These are phyloP conservation scores for Gopherus evgoodei DNA, from an alignment of 2,113 vertebrate species.

Conservation along the genomic window DNA sequence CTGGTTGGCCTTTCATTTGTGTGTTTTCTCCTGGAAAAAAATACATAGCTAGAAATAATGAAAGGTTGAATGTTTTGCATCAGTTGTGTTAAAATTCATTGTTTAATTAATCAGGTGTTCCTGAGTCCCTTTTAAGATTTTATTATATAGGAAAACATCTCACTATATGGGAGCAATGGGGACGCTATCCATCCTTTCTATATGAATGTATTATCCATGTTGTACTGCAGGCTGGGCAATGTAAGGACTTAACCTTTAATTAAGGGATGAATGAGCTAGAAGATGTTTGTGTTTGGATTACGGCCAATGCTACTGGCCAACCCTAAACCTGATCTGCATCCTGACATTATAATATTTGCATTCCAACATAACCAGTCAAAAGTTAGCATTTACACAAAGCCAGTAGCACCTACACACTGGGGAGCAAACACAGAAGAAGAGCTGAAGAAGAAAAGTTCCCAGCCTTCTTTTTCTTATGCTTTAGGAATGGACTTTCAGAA, in stretches of 20 bases:
- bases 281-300: background rate
- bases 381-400: background rate
- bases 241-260: constrained; percentile 40
- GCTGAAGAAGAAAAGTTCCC: background rate
- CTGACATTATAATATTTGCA: constrained; percentile 37
- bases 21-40: constrained; percentile 58
- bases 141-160: background rate
- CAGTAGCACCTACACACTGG: accelerated
- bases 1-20: constrained; percentile 28
- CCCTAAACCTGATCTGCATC: constrained; percentile 34
- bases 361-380: constrained; percentile 28
- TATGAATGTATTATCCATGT: accelerated
- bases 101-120: background rate
- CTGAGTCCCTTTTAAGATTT: constrained; percentile 12
- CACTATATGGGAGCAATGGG: background rate
- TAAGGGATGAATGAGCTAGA: constrained; percentile 6
- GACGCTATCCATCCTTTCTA: background rate
- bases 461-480: constrained; percentile 4
- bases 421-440: background rate
- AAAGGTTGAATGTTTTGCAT: constrained; percentile 49
- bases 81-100: constrained; percentile 29
- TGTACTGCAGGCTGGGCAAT: background rate
- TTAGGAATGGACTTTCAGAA: background rate
- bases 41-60: constrained; percentile 55
- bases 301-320: constrained; percentile 46